A percentile compares a stretch with the other conserved stretches of the same genome.
Evolutionary conservation across 2,888 invertebrate species (phyloP).

Genomic region (Rotaria magnacalcarata): DNA sequence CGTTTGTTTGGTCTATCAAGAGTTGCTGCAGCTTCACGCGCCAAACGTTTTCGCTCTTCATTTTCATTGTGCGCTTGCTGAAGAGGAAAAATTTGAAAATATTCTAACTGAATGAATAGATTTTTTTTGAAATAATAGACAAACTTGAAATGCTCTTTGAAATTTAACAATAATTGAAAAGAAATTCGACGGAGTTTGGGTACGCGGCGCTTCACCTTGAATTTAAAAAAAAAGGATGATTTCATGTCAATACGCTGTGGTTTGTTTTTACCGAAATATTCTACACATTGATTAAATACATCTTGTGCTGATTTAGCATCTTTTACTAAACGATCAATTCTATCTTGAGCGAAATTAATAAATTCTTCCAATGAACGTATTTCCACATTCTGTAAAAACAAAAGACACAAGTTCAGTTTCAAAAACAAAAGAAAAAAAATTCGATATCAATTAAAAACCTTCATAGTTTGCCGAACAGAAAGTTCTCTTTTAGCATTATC

Average conservation of each 20-base stretch:
- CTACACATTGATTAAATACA: constrained; percentile 43
- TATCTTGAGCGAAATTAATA: constrained; percentile 41
- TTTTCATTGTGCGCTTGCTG: constrained; percentile 24
- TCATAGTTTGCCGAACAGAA: constrained; percentile 64
- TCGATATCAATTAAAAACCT: neutral
- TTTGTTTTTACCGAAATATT: constrained; percentile 64
- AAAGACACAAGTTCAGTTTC: neutral
- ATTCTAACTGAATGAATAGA: neutral
- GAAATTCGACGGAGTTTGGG: constrained; percentile 88
- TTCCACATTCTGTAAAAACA: constrained; percentile 25
- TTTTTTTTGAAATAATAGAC: neutral
- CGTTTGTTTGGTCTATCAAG: constrained; percentile 10
- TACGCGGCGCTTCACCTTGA: constrained; percentile 73
- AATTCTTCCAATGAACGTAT: constrained; percentile 44
- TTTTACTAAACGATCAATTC: constrained; percentile 36
- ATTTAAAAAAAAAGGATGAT: neutral
- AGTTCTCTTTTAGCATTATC: constrained; percentile 77
- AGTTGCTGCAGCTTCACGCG: constrained; percentile 31
- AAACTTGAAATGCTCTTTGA: constrained; percentile 71
- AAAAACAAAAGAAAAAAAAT: no score
- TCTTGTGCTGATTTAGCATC: constrained; percentile 46
- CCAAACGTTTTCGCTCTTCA: constrained; percentile 26
- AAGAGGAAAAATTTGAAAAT: neutral
- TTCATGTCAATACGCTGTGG: neutral
- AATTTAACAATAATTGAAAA: constrained; percentile 91